Conservation (phyloP, 2,113 vertebrate genomes). For the Scomber scombrus region DNA sequence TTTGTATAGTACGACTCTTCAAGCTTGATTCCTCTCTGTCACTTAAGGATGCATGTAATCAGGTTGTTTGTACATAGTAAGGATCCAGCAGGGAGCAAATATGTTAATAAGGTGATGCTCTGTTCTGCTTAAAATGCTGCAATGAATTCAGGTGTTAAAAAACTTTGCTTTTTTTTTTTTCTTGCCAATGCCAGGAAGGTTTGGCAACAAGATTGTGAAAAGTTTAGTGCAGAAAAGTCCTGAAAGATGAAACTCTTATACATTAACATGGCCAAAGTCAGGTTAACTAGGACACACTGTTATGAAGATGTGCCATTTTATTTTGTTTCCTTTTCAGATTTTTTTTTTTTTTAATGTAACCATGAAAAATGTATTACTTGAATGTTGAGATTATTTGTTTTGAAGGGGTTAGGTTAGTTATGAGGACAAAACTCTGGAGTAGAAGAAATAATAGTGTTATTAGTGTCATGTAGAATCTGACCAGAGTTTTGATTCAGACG, state of each 20-base stretch:
- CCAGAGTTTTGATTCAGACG: conserved; percentile 59
- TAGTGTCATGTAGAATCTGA: conserved; percentile 62
- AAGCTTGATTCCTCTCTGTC: conserved; percentile 58
- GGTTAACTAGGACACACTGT: conserved; percentile 61
- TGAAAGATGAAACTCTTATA: conserved; percentile 43
- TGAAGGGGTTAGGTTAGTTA: conserved; percentile 46
- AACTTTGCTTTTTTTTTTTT: neutral
- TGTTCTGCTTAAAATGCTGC: conserved; percentile 77
- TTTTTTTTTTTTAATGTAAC: conserved; percentile 49
- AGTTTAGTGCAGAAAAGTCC: conserved; percentile 33
- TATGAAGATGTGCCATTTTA: conserved; percentile 74
- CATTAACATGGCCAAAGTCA: conserved; percentile 67
- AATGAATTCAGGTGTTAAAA: conserved; percentile 78
- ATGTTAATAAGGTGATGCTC: conserved; percentile 43
- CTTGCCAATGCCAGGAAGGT: conserved; percentile 47
- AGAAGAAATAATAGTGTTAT: conserved; percentile 61
- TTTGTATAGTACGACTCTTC: conserved; percentile 71
- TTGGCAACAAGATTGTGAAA: conserved; percentile 70
- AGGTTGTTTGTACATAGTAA: conserved; percentile 73
- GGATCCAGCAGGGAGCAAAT: conserved; percentile 55
- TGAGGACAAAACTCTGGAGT: conserved; percentile 71
- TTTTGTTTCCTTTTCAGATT: conserved; percentile 61
- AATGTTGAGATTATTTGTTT: conserved; percentile 75
- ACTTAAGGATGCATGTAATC: conserved; percentile 70
- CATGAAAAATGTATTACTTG: conserved; percentile 83